A percentile compares a stretch with the other conserved stretches of the same genome.
Evolutionary conservation across 2,888 invertebrate species (phyloP).

Genomic region (Drosophila neotestacea): DNA sequence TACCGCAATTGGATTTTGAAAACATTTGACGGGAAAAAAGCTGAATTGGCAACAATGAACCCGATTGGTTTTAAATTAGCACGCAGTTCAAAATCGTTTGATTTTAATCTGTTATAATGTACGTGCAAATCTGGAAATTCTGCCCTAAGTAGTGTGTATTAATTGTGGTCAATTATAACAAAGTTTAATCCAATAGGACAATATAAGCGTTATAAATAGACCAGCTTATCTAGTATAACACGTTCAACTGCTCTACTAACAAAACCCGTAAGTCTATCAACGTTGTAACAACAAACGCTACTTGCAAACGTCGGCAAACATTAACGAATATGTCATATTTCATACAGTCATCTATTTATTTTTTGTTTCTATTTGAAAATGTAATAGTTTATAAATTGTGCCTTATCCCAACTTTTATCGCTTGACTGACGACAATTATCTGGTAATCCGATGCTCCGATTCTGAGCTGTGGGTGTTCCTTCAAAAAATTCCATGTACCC

Average conservation of each 20-base stretch:
- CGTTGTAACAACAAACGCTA: not conserved
- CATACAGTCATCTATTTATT: not conserved
- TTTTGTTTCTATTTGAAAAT: constrained; percentile 2
- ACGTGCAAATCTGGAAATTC: not conserved
- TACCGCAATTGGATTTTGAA: too few species aligned
- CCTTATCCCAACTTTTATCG: constrained; percentile 17
- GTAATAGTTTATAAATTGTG: constrained; percentile 1
- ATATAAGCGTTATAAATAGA: not conserved
- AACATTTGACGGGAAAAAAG: too few species aligned
- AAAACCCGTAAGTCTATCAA: not conserved
- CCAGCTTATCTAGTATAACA: not conserved
- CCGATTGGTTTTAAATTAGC: not conserved
- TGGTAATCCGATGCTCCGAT: constrained; percentile 37
- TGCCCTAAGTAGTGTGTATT: not conserved
- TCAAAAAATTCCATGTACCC: not conserved
- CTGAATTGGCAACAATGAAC: too few species aligned
- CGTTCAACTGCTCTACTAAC: not conserved
- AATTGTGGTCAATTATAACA: not conserved
- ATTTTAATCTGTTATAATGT: not conserved
- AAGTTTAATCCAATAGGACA: not conserved
- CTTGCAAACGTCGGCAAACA: constrained; percentile 7
- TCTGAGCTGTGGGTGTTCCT: constrained; percentile 4
- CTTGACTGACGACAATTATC: constrained; percentile 33
- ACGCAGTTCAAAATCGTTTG: not conserved
- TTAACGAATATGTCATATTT: not conserved